phyloP scores from a whole-genome alignment of 2,888 invertebrate genomes.

The Nomada hirtipes region DNA sequence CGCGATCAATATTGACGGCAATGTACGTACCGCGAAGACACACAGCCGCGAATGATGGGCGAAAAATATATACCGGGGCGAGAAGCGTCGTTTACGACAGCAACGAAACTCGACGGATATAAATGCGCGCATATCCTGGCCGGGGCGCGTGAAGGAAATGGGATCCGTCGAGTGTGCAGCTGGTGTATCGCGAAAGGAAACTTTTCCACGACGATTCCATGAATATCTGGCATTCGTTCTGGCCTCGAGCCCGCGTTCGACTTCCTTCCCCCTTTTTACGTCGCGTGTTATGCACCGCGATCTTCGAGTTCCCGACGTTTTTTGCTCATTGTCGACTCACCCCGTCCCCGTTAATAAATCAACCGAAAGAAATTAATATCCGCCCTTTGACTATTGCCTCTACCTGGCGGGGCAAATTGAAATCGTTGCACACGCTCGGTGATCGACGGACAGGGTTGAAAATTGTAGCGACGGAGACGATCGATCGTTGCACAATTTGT shows the following conservation, averaged over 20 bases:
- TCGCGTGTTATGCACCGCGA: not conserved
- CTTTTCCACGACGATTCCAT: conserved; percentile 68
- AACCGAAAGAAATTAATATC: conserved; percentile 49
- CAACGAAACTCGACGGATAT: conserved; percentile 61
- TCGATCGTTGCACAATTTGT: conserved; percentile 31
- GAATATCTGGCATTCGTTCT: conserved; percentile 59
- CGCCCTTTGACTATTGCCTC: conserved; percentile 21
- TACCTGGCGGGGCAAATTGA: conserved; percentile 22
- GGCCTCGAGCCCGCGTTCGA: conserved; percentile 47
- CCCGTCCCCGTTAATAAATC: conserved; percentile 30
- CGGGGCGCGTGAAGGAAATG: conserved; percentile 59
- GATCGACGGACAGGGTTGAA: conserved; percentile 23
- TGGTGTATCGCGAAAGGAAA: conserved; percentile 60
- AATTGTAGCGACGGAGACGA: conserved; percentile 11
- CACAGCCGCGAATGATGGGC: conserved; percentile 33
- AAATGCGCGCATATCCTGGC: conserved; percentile 64
- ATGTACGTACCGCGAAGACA: conserved; percentile 25
- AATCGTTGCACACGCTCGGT: conserved; percentile 29
- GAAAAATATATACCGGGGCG: conserved; percentile 60
- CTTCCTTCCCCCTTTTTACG: conserved; percentile 5
- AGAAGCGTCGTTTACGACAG: conserved; percentile 58
- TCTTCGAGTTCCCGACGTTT: conserved; percentile 1
- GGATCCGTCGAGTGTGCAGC: conserved; percentile 59
- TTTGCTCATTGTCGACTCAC: conserved; percentile 18
- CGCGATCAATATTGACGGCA: conserved; percentile 20